A percentile compares a stretch with the other conserved stretches of the same genome.
phyloP scores from a whole-genome alignment of 2,888 invertebrate species.

The Clostera curtula region DNA sequence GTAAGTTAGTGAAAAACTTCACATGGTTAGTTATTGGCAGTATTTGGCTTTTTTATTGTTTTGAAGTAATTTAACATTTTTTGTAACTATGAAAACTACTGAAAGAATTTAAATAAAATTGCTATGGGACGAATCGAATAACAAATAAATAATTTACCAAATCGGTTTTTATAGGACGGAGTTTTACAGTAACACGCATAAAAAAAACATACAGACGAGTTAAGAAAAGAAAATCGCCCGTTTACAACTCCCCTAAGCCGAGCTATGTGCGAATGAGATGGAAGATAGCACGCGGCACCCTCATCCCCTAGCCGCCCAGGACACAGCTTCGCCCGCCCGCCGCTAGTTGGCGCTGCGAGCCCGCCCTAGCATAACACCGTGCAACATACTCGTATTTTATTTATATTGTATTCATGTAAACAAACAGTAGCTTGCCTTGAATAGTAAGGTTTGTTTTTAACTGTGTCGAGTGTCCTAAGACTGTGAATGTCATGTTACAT shows the following conservation, averaged over 20 bases:
- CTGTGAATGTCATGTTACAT: conserved; percentile 3
- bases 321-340: conserved; percentile 38
- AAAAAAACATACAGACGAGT: too few species aligned
- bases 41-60: too few species aligned
- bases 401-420: conserved; percentile 58
- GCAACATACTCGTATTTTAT: conserved; percentile 41
- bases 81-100: too few species aligned
- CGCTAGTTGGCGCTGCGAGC: conserved; percentile 68
- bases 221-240: not conserved
- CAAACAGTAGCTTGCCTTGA: conserved; percentile 51
- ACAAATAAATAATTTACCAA: too few species aligned
- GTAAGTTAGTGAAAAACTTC: too few species aligned
- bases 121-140: too few species aligned
- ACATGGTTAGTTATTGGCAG: too few species aligned
- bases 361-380: conserved; percentile 61
- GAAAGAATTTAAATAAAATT: too few species aligned
- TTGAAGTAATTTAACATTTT: too few species aligned
- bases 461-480: conserved; percentile 26
- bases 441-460: conserved; percentile 21
- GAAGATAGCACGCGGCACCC: conserved; percentile 28
- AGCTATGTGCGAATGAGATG: conserved; percentile 52
- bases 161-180: too few species aligned
- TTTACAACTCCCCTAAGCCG: conserved; percentile 30
- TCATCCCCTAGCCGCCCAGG: conserved; percentile 45
- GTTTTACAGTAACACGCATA: too few species aligned